These are phyloP conservation scores for Amyelois transitella DNA, from an alignment of 1,140 invertebrate genomes.

Conservation along the genomic window DNA sequence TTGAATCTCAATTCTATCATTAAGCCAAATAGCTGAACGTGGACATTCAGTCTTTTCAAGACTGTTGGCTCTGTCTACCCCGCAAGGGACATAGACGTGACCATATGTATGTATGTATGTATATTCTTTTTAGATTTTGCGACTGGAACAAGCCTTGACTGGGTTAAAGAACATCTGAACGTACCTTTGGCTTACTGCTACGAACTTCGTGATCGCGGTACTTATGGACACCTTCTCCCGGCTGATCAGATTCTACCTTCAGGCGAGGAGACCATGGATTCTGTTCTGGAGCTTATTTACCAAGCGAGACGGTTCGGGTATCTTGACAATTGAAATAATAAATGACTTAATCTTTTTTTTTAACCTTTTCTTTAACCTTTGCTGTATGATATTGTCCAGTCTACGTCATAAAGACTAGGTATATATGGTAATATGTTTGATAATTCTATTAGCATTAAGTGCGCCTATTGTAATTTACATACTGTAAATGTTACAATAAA, in stretches of 20 bases:
- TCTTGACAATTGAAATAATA: conserved; percentile 19
- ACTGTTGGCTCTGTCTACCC: too few relatives aligned
- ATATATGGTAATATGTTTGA: too few relatives aligned
- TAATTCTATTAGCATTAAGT: too few relatives aligned
- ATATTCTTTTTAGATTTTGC: background rate
- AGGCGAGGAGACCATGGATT: conserved; percentile 81
- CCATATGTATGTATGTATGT: too few relatives aligned
- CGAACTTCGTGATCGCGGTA: conserved; percentile 81
- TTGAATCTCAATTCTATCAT: too few relatives aligned
- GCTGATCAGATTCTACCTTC: conserved; percentile 83
- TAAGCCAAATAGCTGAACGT: too few relatives aligned
- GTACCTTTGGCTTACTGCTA: conserved; percentile 80
- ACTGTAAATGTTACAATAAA: too few relatives aligned
- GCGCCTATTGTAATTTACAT: too few relatives aligned
- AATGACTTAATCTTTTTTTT: background rate
- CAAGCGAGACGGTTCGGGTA: conserved; percentile 69
- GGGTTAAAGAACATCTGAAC: conserved; percentile 77
- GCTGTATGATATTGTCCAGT: too few relatives aligned
- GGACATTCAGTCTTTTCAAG: too few relatives aligned
- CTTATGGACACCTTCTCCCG: conserved; percentile 86
- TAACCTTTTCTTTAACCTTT: background rate
- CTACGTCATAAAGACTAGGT: too few relatives aligned
- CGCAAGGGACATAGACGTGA: too few relatives aligned
- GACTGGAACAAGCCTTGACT: conserved; percentile 76
- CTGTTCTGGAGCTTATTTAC: conserved; percentile 77